phyloP scores from a whole-genome alignment of 2,113 vertebrate species.

The Sorex araneus region DNA sequence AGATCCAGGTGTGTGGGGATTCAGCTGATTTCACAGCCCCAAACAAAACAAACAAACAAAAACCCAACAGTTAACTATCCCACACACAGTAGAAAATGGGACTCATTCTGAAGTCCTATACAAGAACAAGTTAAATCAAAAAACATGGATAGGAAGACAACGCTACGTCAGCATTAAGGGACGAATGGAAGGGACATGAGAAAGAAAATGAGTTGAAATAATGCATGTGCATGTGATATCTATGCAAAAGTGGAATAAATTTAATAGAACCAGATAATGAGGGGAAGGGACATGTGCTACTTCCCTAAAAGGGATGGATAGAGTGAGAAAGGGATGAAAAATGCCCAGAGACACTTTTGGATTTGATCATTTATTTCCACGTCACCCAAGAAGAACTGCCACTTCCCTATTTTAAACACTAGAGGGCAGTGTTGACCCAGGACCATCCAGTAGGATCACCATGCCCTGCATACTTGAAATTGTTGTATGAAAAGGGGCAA shows the following conservation, averaged over 20 bases:
- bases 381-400: neutral
- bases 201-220: conserved; percentile 8
- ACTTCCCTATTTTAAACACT: conserved; percentile 52
- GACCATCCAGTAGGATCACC: neutral
- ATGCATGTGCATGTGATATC: neutral
- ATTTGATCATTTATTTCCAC: neutral
- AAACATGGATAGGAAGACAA: neutral
- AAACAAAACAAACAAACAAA: neutral
- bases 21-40: neutral
- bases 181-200: neutral
- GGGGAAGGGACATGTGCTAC: neutral
- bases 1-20: neutral
- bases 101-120: neutral
- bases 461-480: neutral
- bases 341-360: neutral
- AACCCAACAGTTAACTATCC: neutral
- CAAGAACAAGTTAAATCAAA: neutral
- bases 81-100: neutral
- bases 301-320: neutral
- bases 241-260: neutral
- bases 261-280: neutral
- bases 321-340: neutral
- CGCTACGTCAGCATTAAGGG: conserved; percentile 9
- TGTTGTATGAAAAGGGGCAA: neutral
- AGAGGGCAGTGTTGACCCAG: conserved; percentile 34